Conservation (phyloP, 2,888 invertebrate species). For the Odontothrips loti region DNA sequence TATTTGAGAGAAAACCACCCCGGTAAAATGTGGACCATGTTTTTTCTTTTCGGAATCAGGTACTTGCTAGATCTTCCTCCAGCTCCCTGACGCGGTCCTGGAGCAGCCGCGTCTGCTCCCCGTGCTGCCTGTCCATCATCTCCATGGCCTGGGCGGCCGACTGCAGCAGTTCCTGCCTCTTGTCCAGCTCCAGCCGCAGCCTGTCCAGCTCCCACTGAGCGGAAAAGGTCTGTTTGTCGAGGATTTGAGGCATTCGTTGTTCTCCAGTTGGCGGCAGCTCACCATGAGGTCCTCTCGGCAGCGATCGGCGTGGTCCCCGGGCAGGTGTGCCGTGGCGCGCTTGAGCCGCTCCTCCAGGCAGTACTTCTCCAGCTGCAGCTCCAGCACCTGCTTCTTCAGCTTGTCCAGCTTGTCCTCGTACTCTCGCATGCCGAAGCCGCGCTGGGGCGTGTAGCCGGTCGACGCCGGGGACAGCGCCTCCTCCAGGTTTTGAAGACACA, state of each 20-base stretch:
- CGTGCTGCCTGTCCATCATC: constrained; percentile 25
- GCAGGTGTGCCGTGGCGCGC: background rate
- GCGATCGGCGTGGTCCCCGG: background rate
- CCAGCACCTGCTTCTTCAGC: constrained; percentile 27
- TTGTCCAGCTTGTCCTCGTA: constrained; percentile 21
- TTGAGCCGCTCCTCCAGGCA: constrained; percentile 23
- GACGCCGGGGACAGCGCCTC: background rate
- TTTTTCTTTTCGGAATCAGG: background rate
- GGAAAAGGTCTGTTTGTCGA: background rate
- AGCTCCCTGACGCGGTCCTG: constrained; percentile 18
- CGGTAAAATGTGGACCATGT: too few species aligned
- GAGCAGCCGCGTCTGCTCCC: constrained; percentile 9
- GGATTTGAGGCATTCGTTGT: background rate
- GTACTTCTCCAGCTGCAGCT: constrained; percentile 20
- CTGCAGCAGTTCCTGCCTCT: constrained; percentile 13
- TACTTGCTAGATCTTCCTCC: background rate
- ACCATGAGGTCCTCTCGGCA: background rate
- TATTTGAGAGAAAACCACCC: too few species aligned
- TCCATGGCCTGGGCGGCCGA: background rate
- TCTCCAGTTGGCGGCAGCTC: background rate
- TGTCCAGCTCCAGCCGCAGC: constrained; percentile 12
- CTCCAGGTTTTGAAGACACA: background rate
- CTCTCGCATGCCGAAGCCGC: constrained; percentile 25
- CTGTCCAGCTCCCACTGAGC: background rate
- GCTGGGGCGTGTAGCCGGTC: background rate